Evolutionary conservation across 2,888 invertebrate genomes (phyloP).

Genomic region (Tenthredo distinguenda): DNA sequence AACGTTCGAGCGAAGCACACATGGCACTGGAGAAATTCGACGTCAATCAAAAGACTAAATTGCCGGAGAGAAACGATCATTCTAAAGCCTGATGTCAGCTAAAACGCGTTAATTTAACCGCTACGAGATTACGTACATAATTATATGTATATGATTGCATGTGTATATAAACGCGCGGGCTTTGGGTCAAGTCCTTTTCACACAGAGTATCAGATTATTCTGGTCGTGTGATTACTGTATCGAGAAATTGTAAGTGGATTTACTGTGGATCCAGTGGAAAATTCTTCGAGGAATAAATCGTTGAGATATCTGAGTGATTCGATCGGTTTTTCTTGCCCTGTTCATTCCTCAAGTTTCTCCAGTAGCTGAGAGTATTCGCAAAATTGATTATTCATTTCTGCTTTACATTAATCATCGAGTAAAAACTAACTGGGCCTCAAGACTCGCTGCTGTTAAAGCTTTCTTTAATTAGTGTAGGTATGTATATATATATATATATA

Average conservation of each 20-base stretch:
- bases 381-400: slow-evolving; percentile 46
- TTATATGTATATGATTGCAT: background rate
- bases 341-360: background rate
- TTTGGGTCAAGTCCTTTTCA: background rate
- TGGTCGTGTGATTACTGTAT: background rate
- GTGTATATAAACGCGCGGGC: background rate
- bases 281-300: background rate
- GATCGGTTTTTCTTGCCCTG: background rate
- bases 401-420: slow-evolving; percentile 3
- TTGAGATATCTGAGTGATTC: background rate
- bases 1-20: background rate
- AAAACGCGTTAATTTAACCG: background rate
- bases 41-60: slow-evolving; percentile 33
- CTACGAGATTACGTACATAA: background rate
- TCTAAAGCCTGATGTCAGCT: background rate
- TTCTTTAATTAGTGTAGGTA: slow-evolving; percentile 40
- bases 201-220: background rate
- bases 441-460: slow-evolving; percentile 16
- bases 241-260: background rate
- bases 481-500: background rate
- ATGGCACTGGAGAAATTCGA: background rate
- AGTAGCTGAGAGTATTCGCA: background rate
- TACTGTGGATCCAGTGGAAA: background rate
- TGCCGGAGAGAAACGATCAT: slow-evolving; percentile 20
- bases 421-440: background rate